These are phyloP conservation scores for Drymodes brunneopygia DNA, from an alignment of 2,113 vertebrate genomes.

Conservation along the genomic window DNA sequence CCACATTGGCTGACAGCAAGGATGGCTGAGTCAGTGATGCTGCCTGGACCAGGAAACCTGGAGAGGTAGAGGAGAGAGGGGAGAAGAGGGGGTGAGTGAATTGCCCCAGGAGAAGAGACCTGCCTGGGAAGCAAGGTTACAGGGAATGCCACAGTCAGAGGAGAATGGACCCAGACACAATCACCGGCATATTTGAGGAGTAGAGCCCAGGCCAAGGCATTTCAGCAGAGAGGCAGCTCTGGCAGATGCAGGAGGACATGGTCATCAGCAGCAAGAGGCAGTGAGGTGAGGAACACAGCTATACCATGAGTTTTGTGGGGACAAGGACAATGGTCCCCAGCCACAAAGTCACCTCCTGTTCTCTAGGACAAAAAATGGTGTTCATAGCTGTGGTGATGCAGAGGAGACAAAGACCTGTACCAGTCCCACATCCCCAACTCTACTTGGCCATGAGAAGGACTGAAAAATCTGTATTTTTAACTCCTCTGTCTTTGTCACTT, in stretches of 20 bases:
- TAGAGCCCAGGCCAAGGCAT: neutral
- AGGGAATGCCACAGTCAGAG: neutral
- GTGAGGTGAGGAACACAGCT: neutral
- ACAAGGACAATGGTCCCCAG: neutral
- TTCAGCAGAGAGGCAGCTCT: neutral
- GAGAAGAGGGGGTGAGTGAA: neutral
- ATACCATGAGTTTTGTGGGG: too few relatives aligned
- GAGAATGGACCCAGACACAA: neutral
- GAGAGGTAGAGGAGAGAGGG: neutral
- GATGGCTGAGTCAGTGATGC: neutral
- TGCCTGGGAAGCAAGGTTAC: neutral
- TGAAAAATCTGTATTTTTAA: neutral
- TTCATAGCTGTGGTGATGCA: neutral
- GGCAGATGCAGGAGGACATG: neutral
- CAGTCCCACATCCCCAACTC: neutral
- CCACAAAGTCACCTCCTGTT: too few relatives aligned
- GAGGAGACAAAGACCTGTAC: neutral
- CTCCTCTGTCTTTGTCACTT: neutral
- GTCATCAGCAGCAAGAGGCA: neutral
- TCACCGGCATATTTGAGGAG: neutral
- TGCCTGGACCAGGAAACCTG: neutral
- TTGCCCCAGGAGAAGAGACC: neutral
- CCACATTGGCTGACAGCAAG: fast-evolving
- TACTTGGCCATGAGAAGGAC: neutral
- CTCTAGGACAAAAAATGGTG: neutral